A percentile compares a stretch with the other conserved stretches of the same genome.
Evolutionary conservation across 2,888 invertebrate genomes (phyloP).

Genomic region (Pherbina coryleti): DNA sequence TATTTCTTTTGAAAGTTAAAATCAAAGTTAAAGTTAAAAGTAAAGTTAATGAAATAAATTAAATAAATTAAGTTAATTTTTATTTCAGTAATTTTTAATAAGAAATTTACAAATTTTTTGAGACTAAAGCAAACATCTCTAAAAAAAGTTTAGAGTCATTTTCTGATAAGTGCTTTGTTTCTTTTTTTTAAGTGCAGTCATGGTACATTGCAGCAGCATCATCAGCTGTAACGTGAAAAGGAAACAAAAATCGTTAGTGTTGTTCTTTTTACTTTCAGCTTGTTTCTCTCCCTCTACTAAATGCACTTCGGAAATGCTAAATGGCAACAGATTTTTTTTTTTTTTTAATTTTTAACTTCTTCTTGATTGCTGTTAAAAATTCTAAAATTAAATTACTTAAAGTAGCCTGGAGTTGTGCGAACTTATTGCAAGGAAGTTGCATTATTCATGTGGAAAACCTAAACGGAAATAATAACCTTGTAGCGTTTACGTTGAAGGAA

Average conservation of each 20-base stretch:
- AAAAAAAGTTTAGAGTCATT: no score
- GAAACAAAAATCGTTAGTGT: background rate
- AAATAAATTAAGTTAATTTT: no score
- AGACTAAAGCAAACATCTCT: no score
- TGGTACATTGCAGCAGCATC: background rate
- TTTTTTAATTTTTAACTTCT: background rate
- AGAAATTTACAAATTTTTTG: no score
- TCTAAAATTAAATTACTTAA: slow-evolving; percentile 17
- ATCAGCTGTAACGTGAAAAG: background rate
- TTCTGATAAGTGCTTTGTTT: no score
- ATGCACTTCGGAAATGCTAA: slow-evolving; percentile 21
- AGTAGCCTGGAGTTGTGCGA: background rate
- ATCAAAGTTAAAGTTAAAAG: no score
- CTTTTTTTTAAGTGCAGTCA: no score
- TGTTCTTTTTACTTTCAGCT: background rate
- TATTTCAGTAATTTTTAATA: no score
- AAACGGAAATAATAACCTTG: background rate
- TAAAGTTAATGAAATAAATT: no score
- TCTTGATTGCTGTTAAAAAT: background rate
- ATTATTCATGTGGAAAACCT: background rate
- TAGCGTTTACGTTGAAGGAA: no score
- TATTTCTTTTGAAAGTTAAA: no score
- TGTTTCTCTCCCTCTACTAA: background rate
- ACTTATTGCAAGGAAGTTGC: slow-evolving; percentile 8
- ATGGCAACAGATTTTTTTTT: background rate